Percentiles rank a stretch among this genome's conserved stretches.
These are phyloP conservation scores for Trichonephila inaurata DNA, from an alignment of 1,140 invertebrate species.

Conservation along the genomic window DNA sequence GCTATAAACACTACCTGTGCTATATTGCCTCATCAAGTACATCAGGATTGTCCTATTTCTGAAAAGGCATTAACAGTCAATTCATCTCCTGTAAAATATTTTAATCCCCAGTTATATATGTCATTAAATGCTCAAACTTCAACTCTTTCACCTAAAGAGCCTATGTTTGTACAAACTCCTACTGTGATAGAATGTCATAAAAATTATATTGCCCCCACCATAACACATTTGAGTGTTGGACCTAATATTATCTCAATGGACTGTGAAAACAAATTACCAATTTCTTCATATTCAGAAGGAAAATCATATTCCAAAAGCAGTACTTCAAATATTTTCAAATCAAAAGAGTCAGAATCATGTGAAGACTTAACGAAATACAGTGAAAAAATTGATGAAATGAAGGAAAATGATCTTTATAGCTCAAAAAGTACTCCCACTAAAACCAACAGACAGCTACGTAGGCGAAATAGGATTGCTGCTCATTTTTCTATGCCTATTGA, in stretches of 20 bases:
- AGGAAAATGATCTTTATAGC: conserved; percentile 46
- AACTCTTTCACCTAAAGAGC: neutral
- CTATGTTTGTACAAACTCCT: conserved; percentile 12
- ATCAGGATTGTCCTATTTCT: neutral
- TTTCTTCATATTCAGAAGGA: neutral
- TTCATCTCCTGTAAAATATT: neutral
- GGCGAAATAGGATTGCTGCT: conserved; percentile 68
- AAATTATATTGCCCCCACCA: neutral
- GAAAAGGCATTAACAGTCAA: neutral
- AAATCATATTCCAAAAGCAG: neutral
- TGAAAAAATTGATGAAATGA: neutral
- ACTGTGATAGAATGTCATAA: neutral
- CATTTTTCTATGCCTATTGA: conserved; percentile 64
- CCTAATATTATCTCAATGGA: neutral
- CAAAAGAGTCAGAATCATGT: neutral
- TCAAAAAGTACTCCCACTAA: conserved; percentile 68
- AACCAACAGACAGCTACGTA: neutral
- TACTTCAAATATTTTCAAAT: neutral
- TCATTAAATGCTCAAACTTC: neutral
- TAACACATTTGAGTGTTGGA: neutral
- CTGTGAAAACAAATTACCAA: neutral
- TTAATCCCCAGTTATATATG: neutral
- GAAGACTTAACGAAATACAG: conserved; percentile 16
- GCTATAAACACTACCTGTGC: neutral
- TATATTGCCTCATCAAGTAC: conserved; percentile 22